phyloP scores from a whole-genome alignment of 1,140 invertebrate genomes.

The Drosophila mayri region DNA sequence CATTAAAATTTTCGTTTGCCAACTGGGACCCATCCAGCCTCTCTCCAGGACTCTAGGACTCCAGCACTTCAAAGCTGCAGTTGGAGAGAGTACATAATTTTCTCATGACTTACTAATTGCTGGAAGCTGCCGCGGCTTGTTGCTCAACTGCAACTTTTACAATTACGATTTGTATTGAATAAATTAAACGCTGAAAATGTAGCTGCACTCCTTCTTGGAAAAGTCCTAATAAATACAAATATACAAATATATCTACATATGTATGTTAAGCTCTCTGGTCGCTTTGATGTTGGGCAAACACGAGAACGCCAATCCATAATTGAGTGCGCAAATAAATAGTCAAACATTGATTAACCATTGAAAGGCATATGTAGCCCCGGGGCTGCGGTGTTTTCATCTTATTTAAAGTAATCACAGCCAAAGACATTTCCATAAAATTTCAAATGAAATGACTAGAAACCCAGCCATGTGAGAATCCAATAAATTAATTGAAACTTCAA shows the following conservation, averaged over 20 bases:
- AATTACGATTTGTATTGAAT: slow-evolving; percentile 57
- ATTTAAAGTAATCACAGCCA: slow-evolving; percentile 15
- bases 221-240: slow-evolving; percentile 15
- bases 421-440: slow-evolving; percentile 1
- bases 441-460: neutral
- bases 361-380: neutral
- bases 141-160: slow-evolving; percentile 24
- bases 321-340: slow-evolving; percentile 38
- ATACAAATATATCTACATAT: neutral
- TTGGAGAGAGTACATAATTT: slow-evolving; percentile 47
- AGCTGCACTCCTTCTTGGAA: neutral
- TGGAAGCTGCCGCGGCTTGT: slow-evolving; percentile 21
- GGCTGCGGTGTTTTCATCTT: slow-evolving; percentile 7
- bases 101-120: slow-evolving; percentile 70
- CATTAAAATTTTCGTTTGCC: slow-evolving; percentile 43
- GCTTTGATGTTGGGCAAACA: slow-evolving; percentile 33
- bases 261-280: neutral
- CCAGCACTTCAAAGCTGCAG: slow-evolving; percentile 10
- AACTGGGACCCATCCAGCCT: slow-evolving; percentile 18
- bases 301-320: slow-evolving; percentile 35
- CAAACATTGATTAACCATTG: slow-evolving; percentile 30
- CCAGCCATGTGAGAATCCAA: neutral
- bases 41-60: neutral
- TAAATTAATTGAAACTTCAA: neutral
- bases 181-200: slow-evolving; percentile 55